Conservation (phyloP, 2,113 vertebrate species). For the Zosterops lateralis region DNA sequence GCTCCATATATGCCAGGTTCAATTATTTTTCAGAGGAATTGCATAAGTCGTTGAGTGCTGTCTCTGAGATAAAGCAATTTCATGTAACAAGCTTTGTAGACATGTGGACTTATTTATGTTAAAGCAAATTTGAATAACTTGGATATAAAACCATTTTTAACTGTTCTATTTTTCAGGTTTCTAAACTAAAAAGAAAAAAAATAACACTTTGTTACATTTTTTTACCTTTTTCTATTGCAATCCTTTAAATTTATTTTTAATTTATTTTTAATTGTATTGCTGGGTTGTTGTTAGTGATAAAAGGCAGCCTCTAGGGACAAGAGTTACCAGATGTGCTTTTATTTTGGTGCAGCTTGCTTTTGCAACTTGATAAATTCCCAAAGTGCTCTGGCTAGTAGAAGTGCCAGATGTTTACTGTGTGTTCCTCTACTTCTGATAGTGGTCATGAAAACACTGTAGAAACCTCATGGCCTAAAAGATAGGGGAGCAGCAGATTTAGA, state of each 20-base stretch:
- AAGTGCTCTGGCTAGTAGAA: conserved; percentile 3
- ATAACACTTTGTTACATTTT: neutral
- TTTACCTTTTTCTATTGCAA: neutral
- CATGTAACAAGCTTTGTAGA: neutral
- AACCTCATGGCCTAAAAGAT: neutral
- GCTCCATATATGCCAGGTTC: neutral
- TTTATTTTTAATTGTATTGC: neutral
- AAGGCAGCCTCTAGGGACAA: neutral
- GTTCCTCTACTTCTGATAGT: neutral
- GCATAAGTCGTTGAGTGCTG: neutral
- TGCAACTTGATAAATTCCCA: conserved; percentile 35
- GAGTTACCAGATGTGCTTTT: conserved; percentile 40
- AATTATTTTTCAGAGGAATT: neutral
- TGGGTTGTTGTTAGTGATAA: neutral
- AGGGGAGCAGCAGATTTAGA: neutral
- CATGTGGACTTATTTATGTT: neutral
- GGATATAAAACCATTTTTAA: neutral
- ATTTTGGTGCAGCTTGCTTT: conserved; percentile 35
- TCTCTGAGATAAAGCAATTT: neutral
- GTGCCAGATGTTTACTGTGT: conserved; percentile 30
- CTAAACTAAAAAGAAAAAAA: neutral
- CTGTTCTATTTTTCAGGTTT: neutral
- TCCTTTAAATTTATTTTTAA: neutral
- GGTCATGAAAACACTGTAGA: neutral
- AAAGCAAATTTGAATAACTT: neutral